Conservation (phyloP, 2,113 vertebrate species). For the Hyla sarda region DNA sequence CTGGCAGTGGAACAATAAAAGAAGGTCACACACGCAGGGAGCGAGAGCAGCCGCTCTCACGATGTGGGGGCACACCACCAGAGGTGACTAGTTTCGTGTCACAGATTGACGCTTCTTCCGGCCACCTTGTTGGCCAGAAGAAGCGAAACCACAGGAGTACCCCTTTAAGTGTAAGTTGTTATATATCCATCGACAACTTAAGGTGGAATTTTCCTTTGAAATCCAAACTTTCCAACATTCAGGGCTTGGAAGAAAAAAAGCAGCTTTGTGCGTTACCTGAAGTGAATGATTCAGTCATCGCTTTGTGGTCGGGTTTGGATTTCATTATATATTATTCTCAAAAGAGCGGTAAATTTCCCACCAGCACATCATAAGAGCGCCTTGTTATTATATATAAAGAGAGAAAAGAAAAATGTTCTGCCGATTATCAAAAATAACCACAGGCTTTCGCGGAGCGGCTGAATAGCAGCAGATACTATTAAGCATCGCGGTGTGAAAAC, state of each 20-base stretch:
- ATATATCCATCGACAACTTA: too few relatives aligned
- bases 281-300: constrained; percentile 10
- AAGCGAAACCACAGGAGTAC: too few relatives aligned
- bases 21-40: too few relatives aligned
- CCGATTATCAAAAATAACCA: constrained; percentile 7
- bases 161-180: too few relatives aligned
- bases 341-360: background rate
- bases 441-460: background rate
- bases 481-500: background rate
- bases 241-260: background rate
- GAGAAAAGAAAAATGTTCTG: constrained; percentile 11
- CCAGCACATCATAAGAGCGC: background rate
- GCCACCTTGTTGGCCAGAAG: too few relatives aligned
- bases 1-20: too few relatives aligned
- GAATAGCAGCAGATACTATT: background rate
- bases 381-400: background rate
- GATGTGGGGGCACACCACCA: too few relatives aligned
- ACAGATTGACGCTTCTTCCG: too few relatives aligned
- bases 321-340: background rate
- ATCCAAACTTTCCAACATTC: background rate
- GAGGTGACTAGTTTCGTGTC: too few relatives aligned
- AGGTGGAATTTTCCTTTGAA: background rate
- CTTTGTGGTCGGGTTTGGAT: background rate
- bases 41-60: too few relatives aligned
- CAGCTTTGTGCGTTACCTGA: background rate